A percentile compares a stretch with the other conserved stretches of the same genome.
These are phyloP conservation scores for Lethenteron camtschaticum DNA, from an alignment of 2,113 vertebrate genomes.

Conservation along the genomic window DNA sequence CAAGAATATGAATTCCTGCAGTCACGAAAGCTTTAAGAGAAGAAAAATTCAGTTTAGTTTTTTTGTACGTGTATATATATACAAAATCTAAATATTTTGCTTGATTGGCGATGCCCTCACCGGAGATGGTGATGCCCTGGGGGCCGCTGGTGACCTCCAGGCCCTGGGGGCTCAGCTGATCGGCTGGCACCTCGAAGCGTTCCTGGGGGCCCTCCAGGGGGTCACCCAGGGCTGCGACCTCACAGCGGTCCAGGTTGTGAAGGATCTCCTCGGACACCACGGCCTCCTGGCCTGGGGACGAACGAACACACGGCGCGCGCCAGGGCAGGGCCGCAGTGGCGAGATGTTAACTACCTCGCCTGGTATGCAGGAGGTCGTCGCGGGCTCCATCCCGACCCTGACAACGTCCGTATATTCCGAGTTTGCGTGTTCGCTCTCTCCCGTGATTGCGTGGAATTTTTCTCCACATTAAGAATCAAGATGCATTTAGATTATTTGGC, in stretches of 20 bases:
- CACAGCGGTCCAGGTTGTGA: conserved; percentile 85
- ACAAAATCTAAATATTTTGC: too few species aligned
- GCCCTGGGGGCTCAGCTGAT: conserved; percentile 49
- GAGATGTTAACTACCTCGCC: too few species aligned
- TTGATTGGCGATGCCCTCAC: conserved; percentile 18
- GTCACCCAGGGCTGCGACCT: conserved; percentile 59
- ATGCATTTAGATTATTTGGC: too few species aligned
- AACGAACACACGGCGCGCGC: not conserved
- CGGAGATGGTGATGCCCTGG: conserved; percentile 57
- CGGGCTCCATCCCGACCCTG: too few species aligned
- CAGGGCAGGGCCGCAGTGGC: not conserved
- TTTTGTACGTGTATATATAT: too few species aligned
- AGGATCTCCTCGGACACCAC: conserved; percentile 92
- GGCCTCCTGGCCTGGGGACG: conserved; percentile 65
- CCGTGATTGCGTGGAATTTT: too few species aligned
- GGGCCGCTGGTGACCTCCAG: conserved; percentile 64
- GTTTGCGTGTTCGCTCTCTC: too few species aligned
- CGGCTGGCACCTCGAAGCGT: conserved; percentile 55
- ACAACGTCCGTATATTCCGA: too few species aligned
- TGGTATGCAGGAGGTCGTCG: too few species aligned
- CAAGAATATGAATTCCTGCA: not conserved
- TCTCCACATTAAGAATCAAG: too few species aligned
- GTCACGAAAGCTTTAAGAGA: not conserved
- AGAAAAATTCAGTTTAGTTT: not conserved
- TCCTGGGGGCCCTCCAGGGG: conserved; percentile 66